Conservation (phyloP, 1,140 invertebrate genomes). For the Matsumurasca onukii region DNA sequence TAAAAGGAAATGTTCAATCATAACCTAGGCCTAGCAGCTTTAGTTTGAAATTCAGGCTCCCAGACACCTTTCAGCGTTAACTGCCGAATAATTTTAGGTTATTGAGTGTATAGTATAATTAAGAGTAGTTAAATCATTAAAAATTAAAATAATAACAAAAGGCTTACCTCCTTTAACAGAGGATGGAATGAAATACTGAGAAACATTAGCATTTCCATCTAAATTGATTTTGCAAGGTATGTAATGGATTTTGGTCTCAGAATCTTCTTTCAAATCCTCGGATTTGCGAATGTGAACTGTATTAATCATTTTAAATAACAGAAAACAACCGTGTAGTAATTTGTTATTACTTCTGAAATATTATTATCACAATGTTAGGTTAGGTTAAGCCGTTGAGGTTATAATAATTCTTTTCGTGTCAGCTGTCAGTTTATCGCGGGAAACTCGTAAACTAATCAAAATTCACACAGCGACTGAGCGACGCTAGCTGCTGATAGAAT, state of each 20-base stretch:
- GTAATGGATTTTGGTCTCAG: slow-evolving; percentile 53
- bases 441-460: too few relatives aligned
- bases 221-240: slow-evolving; percentile 73
- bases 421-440: too few relatives aligned
- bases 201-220: slow-evolving; percentile 67
- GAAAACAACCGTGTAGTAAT: too few relatives aligned
- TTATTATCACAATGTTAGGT: too few relatives aligned
- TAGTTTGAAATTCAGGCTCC: neutral
- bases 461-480: too few relatives aligned
- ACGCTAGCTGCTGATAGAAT: too few relatives aligned
- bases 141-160: slow-evolving; percentile 22
- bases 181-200: slow-evolving; percentile 63
- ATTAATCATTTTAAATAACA: neutral
- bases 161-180: slow-evolving; percentile 44
- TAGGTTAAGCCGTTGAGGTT: too few relatives aligned
- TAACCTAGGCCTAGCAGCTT: neutral
- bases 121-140: slow-evolving; percentile 2
- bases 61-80: slow-evolving; percentile 41
- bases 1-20: neutral
- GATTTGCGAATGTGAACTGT: slow-evolving; percentile 18
- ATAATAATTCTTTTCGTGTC: too few relatives aligned
- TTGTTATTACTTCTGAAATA: too few relatives aligned
- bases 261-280: neutral
- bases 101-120: neutral
- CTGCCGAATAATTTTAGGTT: slow-evolving; percentile 20